A percentile compares a stretch with the other conserved stretches of the same genome.
phyloP scores from a whole-genome alignment of 2,888 invertebrate species.

The Drosophila kokeensis region DNA sequence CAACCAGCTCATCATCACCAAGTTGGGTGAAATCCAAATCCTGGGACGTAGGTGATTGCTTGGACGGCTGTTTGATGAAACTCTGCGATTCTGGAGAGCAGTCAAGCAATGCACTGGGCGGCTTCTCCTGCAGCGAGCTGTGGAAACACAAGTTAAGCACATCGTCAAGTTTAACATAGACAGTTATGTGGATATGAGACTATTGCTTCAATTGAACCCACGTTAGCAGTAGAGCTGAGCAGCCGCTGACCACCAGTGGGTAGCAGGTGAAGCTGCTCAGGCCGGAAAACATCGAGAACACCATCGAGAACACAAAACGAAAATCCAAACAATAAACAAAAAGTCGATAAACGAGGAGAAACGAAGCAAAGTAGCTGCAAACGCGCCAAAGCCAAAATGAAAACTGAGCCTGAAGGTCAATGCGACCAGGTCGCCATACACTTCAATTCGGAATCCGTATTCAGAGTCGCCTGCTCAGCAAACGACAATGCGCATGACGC shows the following conservation, averaged over 20 bases:
- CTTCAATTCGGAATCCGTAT: constrained; percentile 26
- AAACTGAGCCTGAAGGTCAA: constrained; percentile 76
- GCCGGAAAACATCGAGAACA: constrained; percentile 79
- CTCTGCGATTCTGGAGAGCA: constrained; percentile 69
- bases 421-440: constrained; percentile 30
- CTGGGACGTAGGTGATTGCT: constrained; percentile 24
- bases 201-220: constrained; percentile 44
- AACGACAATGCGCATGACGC: constrained; percentile 52
- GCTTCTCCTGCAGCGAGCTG: constrained; percentile 82
- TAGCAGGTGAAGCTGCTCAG: constrained; percentile 82
- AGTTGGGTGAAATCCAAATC: constrained; percentile 66
- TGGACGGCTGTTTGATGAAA: constrained; percentile 75
- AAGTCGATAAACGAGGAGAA: constrained; percentile 56
- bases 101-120: constrained; percentile 62
- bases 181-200: too few species aligned
- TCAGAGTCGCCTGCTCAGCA: constrained; percentile 2
- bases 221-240: constrained; percentile 79
- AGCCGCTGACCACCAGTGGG: constrained; percentile 82
- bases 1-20: constrained; percentile 80
- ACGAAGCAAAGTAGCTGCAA: constrained; percentile 34
- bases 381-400: constrained; percentile 65
- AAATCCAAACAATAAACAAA: constrained; percentile 65
- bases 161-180: background rate
- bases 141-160: background rate
- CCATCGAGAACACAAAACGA: constrained; percentile 57